Evolutionary conservation across 2,888 invertebrate genomes (phyloP), one percentile per base, ranked within the genome.

Genomic region (Tethea ocularis): DNA sequence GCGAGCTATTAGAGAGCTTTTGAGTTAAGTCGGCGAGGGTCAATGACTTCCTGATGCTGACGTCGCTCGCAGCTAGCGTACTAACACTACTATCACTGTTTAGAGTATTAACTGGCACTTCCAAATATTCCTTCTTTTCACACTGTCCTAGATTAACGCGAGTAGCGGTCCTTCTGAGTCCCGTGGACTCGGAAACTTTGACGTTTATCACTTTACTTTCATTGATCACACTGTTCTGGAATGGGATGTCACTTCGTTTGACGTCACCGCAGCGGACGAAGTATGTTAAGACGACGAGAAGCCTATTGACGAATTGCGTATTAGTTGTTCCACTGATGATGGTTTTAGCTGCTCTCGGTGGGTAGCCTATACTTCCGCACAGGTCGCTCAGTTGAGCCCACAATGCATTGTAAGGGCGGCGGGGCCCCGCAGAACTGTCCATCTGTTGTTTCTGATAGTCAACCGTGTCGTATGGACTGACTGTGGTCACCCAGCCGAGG

Each of bases 341-440:
- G 5, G 98, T 98, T 64, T 96, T 95, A 0, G 97, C 95, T 41
- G 97, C 92, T 82, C 96, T 95, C 0, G 96, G 94, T 0, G 97
- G 97, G 83, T 94, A 95, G 1, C 97, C 98, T 52, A 97, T 94
- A 57, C 96, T 96, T n/a, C 97, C 98, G 80, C 96, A 97, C 26
- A 98, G 90, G 82, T 98, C 98, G 36, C 96, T 95, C 64, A 98
- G 93, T 78, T 98, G 98, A 0, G 97, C 97, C 98, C 98, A 98
- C 0, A 98, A 86, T 0, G 97, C 97, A 88, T 98, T 98, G 86
- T 97, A 98, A 0, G 97, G 96, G 1, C 79, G 78, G 17, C 63
- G 66, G 0, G 71, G 2, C n/a, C n/a, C 72, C 0, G 56, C 17
- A 1, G 59, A 1, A 13, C 52, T 36, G 17, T 71, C n/a, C n/a